phyloP scores from a whole-genome alignment of 2,113 vertebrate genomes.

The Struthio camelus region DNA sequence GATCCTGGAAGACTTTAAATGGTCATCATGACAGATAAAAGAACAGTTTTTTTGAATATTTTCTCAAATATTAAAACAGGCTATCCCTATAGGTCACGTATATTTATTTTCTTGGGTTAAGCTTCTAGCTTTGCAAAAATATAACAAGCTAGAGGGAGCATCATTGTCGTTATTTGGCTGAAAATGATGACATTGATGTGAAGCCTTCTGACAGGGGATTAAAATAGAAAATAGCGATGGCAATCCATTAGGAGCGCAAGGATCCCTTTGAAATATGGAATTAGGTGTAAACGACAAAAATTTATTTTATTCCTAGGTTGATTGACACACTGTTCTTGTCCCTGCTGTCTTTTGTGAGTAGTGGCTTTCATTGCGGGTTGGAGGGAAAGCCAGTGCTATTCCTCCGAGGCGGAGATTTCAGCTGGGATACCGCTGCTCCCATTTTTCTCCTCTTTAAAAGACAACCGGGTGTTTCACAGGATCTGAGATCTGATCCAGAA shows the following conservation, averaged over 20 bases:
- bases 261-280: neutral
- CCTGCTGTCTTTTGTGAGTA: neutral
- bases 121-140: neutral
- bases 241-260: neutral
- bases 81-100: neutral
- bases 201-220: neutral
- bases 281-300: neutral
- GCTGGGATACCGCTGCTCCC: neutral
- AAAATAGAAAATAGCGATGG: neutral
- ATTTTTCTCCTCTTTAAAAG: neutral
- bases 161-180: neutral
- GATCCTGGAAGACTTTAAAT: constrained; percentile 33
- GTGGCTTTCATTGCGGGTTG: neutral
- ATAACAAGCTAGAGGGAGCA: neutral
- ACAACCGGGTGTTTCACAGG: neutral
- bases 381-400: neutral
- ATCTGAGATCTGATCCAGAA: neutral
- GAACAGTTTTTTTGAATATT: neutral
- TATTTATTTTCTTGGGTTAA: constrained; percentile 25
- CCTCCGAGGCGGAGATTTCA: neutral
- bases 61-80: neutral
- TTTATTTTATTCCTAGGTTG: neutral
- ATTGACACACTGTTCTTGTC: neutral
- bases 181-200: neutral
- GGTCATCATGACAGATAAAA: constrained; percentile 12